Base-by-base conservation (phyloP, 2,797 vertebrate genomes). In the Novumbra hubbsi region DNA sequence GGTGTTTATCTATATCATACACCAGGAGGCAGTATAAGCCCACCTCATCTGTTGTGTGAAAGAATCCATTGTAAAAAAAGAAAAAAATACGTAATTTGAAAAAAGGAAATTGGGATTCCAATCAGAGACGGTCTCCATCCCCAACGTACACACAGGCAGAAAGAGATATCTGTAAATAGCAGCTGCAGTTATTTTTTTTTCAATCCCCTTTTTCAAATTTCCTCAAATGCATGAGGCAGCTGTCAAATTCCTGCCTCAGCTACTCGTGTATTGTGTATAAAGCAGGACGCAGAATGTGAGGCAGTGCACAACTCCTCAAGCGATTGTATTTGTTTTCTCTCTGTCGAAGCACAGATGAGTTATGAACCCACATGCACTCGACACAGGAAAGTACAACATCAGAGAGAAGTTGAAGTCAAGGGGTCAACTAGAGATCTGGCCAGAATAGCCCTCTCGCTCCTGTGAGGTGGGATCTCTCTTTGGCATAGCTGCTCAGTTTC, bases 131-230 rank as follows among this genome's bases (percentile, higher is more conserved):
- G 70, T 82, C 57, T 45, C 69, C 75, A 75, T 80, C 55, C 79
- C 79, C 65, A 72, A 57, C n/a, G 71, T 68, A 76, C 76, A 71
- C 76, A 68, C 81, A 69, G 80, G 76, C 78, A 74, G 78, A 83
- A 87, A 86, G 78, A 78, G 55, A 83, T 90, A 85, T 93, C 90
- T 93, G 87, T 87, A 91, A 92, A 93, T 90, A 89, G 90, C 86
- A 89, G 84, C 81, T 82, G 83, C 78, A 78, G 81, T 73, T 80
- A 24, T 83, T 80, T 80, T 74, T 32, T 63, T 48, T 52, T 83
- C 76, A 83, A 32, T 57, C 64, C 34, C 15, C 28, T 72, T 87
- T 83, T 80, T 80, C 78, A 73, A 50, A 66, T 48, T 32, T 62
- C 76, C 70, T 60, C 55, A 48, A 80, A 81, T 27, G 84, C 90